These are phyloP conservation scores for Argyra leucocephala DNA, from an alignment of 2,888 invertebrate species.

Conservation along the genomic window DNA sequence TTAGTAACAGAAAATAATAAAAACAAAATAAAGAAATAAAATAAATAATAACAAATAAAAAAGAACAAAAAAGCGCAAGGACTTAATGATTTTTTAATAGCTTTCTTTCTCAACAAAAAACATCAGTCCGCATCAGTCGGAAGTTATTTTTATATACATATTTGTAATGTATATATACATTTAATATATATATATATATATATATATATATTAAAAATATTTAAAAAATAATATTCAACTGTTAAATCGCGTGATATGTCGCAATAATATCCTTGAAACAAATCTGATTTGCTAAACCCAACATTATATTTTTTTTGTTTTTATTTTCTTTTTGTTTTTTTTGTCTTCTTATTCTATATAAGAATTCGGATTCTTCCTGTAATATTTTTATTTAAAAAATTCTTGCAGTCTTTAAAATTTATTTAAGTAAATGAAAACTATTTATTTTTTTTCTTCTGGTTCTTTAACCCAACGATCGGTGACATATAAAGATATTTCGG, in stretches of 20 bases:
- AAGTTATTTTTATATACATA: too few species aligned
- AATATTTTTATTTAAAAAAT: too few species aligned
- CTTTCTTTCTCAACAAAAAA: background rate
- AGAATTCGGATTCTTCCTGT: too few species aligned
- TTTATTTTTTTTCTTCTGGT: too few species aligned
- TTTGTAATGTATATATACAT: too few species aligned
- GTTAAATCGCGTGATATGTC: constrained; percentile 11
- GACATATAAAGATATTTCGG: too few species aligned
- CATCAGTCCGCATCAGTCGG: background rate
- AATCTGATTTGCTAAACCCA: constrained; percentile 11
- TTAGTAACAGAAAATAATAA: background rate
- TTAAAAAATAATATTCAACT: background rate
- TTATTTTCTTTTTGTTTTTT: background rate
- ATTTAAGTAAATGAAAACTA: too few species aligned
- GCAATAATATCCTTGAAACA: constrained; percentile 7
- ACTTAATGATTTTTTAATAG: constrained; percentile 6
- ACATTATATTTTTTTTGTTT: background rate
- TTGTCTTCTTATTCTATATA: background rate
- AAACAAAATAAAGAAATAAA: background rate
- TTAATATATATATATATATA: too few species aligned
- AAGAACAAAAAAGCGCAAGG: background rate
- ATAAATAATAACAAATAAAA: background rate
- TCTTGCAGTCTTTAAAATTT: too few species aligned
- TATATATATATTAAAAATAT: background rate
- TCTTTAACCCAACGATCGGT: too few species aligned